Evolutionary conservation across 2,888 invertebrate genomes (phyloP).

Genomic region (Dicranocentrus wangi): DNA sequence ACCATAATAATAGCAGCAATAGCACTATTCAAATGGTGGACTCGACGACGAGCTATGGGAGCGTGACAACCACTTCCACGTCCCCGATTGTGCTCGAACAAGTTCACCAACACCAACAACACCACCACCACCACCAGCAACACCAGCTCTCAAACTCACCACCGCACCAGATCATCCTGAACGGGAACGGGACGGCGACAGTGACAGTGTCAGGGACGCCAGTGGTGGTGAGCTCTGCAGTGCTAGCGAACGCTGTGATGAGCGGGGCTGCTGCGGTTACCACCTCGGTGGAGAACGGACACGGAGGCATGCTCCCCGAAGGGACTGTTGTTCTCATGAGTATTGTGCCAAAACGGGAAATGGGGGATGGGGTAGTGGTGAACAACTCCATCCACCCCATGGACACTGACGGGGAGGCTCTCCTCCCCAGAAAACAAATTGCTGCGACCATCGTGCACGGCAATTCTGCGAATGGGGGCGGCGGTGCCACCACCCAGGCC

Average conservation of each 20-base stretch:
- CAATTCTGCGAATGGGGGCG: constrained; percentile 52
- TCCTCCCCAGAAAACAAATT: constrained; percentile 66
- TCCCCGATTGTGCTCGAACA: background rate
- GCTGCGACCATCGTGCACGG: constrained; percentile 56
- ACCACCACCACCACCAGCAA: background rate
- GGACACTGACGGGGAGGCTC: constrained; percentile 73
- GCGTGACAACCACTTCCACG: constrained; percentile 3
- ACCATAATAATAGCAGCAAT: no score
- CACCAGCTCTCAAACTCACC: background rate
- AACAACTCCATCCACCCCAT: constrained; percentile 53
- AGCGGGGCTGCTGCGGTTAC: constrained; percentile 58
- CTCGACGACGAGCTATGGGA: constrained; percentile 19
- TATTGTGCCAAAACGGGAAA: constrained; percentile 70
- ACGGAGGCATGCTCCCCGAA: constrained; percentile 61
- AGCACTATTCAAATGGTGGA: constrained; percentile 40
- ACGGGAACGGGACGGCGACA: constrained; percentile 57
- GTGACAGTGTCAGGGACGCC: constrained; percentile 64
- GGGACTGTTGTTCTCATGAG: constrained; percentile 72
- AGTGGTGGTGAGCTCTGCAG: constrained; percentile 62
- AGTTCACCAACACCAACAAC: background rate
- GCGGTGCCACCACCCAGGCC: constrained; percentile 56
- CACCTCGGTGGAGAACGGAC: constrained; percentile 65
- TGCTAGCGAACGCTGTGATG: constrained; percentile 63
- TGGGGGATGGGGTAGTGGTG: constrained; percentile 26
- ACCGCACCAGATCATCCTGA: constrained; percentile 44